A percentile compares a stretch with the other conserved stretches of the same genome.
Evolutionary conservation across 2,797 vertebrate species (phyloP).

Genomic region (Smutsia temminckii): DNA sequence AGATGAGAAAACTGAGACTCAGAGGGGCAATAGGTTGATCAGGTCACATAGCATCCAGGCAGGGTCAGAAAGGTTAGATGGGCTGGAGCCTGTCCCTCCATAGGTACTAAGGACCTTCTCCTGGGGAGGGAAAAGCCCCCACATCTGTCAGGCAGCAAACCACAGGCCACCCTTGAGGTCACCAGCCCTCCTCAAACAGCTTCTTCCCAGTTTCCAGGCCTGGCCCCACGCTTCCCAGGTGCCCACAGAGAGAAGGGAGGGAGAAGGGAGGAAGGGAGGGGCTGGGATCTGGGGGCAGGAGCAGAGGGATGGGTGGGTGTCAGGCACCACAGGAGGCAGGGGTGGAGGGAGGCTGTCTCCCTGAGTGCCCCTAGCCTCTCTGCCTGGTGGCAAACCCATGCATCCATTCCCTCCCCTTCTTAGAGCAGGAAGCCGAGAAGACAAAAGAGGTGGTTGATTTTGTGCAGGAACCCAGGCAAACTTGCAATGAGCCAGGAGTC

Average conservation of each 20-base stretch:
- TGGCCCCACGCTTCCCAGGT: not conserved
- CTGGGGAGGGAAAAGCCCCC: not conserved
- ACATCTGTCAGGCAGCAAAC: not conserved
- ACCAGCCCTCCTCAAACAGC: not conserved
- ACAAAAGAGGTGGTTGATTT: not conserved
- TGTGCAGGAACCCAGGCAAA: not conserved
- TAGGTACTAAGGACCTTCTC: not conserved
- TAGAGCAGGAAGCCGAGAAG: not conserved
- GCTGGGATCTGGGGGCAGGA: not conserved
- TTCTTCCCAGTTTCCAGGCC: not conserved
- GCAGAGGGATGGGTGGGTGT: not conserved
- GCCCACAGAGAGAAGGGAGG: not conserved
- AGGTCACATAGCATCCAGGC: not conserved
- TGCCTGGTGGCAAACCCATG: not conserved
- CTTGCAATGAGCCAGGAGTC: not conserved
- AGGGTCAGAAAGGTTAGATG: not conserved
- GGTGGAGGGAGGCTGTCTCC: not conserved
- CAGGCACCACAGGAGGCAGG: not conserved
- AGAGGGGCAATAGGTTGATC: not conserved
- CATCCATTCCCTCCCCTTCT: not conserved
- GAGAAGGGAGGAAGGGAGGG: not conserved
- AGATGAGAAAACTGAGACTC: not conserved
- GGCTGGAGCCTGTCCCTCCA: not conserved
- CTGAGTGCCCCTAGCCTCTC: not conserved
- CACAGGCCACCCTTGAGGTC: not conserved